Conservation (phyloP, 2,113 vertebrate species). For the Gallinago jamesoni region DNA sequence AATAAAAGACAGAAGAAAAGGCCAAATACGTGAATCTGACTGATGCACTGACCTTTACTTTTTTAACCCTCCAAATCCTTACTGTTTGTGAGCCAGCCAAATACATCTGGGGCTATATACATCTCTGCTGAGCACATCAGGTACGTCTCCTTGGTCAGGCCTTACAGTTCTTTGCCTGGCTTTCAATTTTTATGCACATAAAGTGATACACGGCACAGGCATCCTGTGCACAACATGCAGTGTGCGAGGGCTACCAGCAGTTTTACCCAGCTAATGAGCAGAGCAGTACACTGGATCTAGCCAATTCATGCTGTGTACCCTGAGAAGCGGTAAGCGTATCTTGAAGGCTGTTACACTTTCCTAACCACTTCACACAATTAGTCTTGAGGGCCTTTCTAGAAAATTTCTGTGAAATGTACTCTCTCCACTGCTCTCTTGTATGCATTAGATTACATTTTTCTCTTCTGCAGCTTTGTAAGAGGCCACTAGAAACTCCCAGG, state of each 20-base stretch:
- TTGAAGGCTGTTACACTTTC: background rate
- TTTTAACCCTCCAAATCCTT: background rate
- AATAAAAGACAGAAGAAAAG: background rate
- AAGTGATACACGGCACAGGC: fast-evolving
- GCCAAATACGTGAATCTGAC: background rate
- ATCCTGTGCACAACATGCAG: background rate
- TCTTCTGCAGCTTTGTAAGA: background rate
- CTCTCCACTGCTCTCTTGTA: background rate
- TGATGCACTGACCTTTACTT: background rate
- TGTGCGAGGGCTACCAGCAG: background rate
- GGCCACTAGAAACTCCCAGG: background rate
- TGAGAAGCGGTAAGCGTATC: fast-evolving
- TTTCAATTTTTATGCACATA: background rate
- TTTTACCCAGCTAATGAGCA: background rate
- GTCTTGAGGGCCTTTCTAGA: background rate
- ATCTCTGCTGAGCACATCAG: background rate
- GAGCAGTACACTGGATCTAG: background rate
- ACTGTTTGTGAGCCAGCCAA: background rate
- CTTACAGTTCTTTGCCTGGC: background rate
- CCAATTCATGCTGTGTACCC: background rate
- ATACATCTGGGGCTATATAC: background rate
- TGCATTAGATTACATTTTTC: background rate
- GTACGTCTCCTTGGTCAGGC: background rate
- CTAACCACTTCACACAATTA: background rate
- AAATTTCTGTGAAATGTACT: background rate